Evolutionary conservation across 2,797 vertebrate species (phyloP), one percentile per base, ranked within the genome.

Genomic region (Mionectes olivaceus): DNA sequence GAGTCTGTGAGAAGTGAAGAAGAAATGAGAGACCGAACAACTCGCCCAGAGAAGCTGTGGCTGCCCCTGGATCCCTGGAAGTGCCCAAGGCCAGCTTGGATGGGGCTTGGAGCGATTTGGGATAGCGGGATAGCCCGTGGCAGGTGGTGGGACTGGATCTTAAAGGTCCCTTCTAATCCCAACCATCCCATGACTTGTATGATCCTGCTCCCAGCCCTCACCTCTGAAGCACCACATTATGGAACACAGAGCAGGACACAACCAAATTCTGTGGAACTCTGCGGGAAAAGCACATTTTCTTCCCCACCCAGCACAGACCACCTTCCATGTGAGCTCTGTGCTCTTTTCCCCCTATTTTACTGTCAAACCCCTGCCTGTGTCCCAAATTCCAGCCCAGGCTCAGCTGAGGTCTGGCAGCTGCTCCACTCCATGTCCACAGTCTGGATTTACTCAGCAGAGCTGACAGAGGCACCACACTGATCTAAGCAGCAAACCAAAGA

Each of bases 151-250:
- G 10, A 41, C 5, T 5, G 46, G 52, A 37, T 4, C 11, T 43
- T 10, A 35, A 30, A 43, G 22, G 35, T 24, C 43, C 19, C 18
- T 56, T 32, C 35, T 41, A 23, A 28, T 15, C 41, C 63, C 41
- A 43, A 28, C 13, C 49, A 21, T 18, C 24, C 78, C 63, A 27
- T 7, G 32, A 30, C 19, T 63, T 5, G 1, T 1, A 1, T 1
- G 2, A 64, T 14, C 77, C 80, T 32, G 24, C 30, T 35, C 33
- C 44, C 30, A 10, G 9, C 22, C 50, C 25, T 39, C 2, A 21
- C 11, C 43, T 53, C 10, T 25, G 11, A 11, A 49, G n/a, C 3
- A 6, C 2, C 3, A 6, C 2, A 1, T 7, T 17, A 13, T 0
- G 10, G 55, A 15, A 55, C 1, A 2, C 6, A 5, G n/a, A 41